A percentile compares a stretch with the other conserved stretches of the same genome.
phyloP scores from a whole-genome alignment of 2,113 vertebrate species.

The Oryzias celebensis region DNA sequence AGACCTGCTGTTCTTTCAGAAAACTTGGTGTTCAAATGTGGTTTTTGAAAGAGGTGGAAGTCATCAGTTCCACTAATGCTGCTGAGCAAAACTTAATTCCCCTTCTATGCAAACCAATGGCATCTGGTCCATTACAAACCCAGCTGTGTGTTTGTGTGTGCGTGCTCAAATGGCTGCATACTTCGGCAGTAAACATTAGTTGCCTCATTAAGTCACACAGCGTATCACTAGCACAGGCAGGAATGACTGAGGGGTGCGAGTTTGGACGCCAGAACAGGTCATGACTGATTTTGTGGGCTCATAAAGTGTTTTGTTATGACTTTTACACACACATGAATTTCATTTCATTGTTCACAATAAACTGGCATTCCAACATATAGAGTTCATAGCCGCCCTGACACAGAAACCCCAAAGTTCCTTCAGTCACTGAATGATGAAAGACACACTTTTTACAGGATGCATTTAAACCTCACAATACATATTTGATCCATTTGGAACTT shows the following conservation, averaged over 20 bases:
- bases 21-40: constrained; percentile 44
- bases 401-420: too few species aligned
- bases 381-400: too few species aligned
- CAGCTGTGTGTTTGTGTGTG: constrained; percentile 42
- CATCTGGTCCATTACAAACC: constrained; percentile 55
- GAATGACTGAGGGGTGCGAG: constrained; percentile 37
- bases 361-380: constrained; percentile 16
- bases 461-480: too few species aligned
- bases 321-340: constrained; percentile 49
- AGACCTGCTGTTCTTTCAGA: constrained; percentile 36
- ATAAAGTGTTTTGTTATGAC: constrained; percentile 45
- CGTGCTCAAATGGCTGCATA: constrained; percentile 15
- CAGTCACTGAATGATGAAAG: too few species aligned
- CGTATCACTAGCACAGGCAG: constrained; percentile 25
- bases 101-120: constrained; percentile 39
- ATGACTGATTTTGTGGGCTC: constrained; percentile 24
- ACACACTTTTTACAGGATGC: too few species aligned
- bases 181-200: constrained; percentile 41
- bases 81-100: constrained; percentile 42
- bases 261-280: constrained; percentile 30
- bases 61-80: constrained; percentile 55
- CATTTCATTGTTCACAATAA: constrained; percentile 42
- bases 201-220: constrained; percentile 52
- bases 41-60: constrained; percentile 35
- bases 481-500: too few species aligned